A percentile compares a stretch with the other conserved stretches of the same genome.
These are phyloP conservation scores for Chaetops frenatus DNA, from an alignment of 2,113 vertebrate species.

Conservation along the genomic window DNA sequence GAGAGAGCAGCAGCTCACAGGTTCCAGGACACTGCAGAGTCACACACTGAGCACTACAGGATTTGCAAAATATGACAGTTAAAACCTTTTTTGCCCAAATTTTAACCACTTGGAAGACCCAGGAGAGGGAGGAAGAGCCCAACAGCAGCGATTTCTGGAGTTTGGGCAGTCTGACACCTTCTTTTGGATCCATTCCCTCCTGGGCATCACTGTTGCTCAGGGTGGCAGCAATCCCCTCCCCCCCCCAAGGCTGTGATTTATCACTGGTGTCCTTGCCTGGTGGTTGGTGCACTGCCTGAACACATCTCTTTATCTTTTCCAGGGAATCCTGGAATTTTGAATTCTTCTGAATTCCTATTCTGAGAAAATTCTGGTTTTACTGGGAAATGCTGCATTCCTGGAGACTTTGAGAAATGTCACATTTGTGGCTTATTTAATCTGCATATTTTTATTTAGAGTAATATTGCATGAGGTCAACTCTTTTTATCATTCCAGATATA, in stretches of 20 bases:
- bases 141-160: not conserved
- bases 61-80: too few species aligned
- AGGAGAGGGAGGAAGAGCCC: not conserved
- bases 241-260: accelerated
- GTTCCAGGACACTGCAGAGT: too few species aligned
- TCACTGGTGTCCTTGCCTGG: accelerated
- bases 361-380: not conserved
- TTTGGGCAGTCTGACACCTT: not conserved
- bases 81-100: too few species aligned
- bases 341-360: not conserved
- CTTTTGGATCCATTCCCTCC: not conserved
- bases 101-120: not conserved
- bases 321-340: not conserved
- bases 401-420: not conserved
- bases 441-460: not conserved
- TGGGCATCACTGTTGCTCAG: accelerated
- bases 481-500: not conserved
- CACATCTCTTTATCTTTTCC: not conserved
- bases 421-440: not conserved
- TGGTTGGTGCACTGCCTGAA: not conserved
- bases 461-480: not conserved
- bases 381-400: not conserved
- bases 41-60: too few species aligned
- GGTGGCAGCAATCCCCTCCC: accelerated
- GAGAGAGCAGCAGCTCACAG: too few species aligned